Evolutionary conservation across 2,888 invertebrate genomes (phyloP).

Genomic region (Pyrrhia umbra): DNA sequence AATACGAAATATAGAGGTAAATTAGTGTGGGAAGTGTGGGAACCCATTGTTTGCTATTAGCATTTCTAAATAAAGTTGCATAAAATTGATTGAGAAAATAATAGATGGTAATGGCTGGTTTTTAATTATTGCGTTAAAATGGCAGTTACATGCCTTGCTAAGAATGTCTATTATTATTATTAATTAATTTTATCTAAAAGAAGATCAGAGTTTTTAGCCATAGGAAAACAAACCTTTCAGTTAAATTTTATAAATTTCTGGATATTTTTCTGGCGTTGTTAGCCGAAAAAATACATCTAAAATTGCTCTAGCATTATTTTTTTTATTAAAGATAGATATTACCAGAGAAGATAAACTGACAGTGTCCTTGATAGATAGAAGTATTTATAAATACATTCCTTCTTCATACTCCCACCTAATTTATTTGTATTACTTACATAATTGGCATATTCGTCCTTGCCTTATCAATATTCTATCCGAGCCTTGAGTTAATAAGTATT

Average conservation of each 20-base stretch:
- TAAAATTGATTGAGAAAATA: conserved; percentile 42
- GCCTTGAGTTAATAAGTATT: conserved; percentile 15
- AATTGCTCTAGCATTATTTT: too few relatives aligned
- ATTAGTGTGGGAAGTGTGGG: conserved; percentile 60
- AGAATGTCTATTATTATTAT: background rate
- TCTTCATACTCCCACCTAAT: too few relatives aligned
- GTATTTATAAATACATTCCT: too few relatives aligned
- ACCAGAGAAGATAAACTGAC: too few relatives aligned
- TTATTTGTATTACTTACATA: background rate
- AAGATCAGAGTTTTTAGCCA: too few relatives aligned
- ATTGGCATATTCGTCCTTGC: background rate
- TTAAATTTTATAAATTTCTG: too few relatives aligned
- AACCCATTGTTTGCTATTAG: conserved; percentile 52
- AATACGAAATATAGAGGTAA: conserved; percentile 44
- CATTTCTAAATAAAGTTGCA: conserved; percentile 23
- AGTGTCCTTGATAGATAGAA: too few relatives aligned
- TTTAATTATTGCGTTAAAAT: conserved; percentile 20
- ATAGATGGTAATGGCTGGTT: conserved; percentile 25
- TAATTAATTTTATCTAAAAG: too few relatives aligned
- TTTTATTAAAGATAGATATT: too few relatives aligned
- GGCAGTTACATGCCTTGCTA: background rate
- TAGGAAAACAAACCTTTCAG: too few relatives aligned
- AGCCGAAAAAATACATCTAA: too few relatives aligned
- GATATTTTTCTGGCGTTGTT: too few relatives aligned
- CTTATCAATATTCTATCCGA: conserved; percentile 3